Conservation (phyloP, 2,113 vertebrate species). For the Gymnocephalus cernua region DNA sequence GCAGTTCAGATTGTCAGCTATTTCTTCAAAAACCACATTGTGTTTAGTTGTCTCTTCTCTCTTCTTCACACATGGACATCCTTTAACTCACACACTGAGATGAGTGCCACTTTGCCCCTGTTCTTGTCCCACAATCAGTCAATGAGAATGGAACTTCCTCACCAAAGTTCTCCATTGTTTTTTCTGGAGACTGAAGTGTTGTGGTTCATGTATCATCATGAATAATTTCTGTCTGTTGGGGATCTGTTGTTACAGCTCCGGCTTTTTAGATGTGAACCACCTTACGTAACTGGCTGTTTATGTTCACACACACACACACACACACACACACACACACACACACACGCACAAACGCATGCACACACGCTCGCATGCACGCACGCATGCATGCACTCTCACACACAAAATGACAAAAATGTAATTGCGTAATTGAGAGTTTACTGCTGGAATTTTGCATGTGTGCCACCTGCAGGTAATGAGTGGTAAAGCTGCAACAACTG, state of each 20-base stretch:
- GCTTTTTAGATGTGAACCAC: conserved; percentile 27
- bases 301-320: not conserved
- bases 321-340: no score
- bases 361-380: no score
- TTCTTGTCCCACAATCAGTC: conserved; percentile 3
- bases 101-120: not conserved
- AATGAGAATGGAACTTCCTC: not conserved
- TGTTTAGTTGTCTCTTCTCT: not conserved
- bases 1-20: conserved; percentile 2
- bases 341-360: not conserved
- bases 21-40: not conserved
- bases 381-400: no score
- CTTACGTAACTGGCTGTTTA: conserved; percentile 21
- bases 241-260: conserved; percentile 19
- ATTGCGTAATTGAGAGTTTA: no score
- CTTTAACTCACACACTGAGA: not conserved
- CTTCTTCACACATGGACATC: not conserved
- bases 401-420: no score
- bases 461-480: no score
- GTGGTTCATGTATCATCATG: conserved; percentile 33
- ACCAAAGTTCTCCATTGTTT: conserved; percentile 12
- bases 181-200: conserved; percentile 29
- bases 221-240: conserved; percentile 42
- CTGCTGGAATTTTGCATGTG: no score
- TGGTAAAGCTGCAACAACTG: no score